Evolutionary conservation across 2,797 vertebrate species (phyloP), one percentile per base, ranked within the genome.

Genomic region (Hyperoplus immaculatus): DNA sequence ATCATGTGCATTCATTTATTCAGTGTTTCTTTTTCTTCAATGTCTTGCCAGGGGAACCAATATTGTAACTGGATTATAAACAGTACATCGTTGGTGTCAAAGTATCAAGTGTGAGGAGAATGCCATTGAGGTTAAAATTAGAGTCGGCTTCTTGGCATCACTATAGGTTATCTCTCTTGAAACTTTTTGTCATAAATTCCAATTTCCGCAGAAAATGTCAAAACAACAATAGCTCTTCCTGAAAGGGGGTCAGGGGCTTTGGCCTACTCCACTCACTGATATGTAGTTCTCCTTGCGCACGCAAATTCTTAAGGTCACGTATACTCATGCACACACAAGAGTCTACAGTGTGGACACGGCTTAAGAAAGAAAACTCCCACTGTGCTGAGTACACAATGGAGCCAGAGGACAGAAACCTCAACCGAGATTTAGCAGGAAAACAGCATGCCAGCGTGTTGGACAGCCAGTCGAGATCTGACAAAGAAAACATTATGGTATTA

Each of bases 171-270:
- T 93, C 89, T 83, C 60, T 36, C 77, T 65, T 59, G 4, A 76
- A 88, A 82, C 59, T 29, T 65, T 73, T 84, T 83, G 85, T 88
- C 87, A 88, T 90, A 86, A 88, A 92, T 92, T 77, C 59, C 57
- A 78, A 78, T 87, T 90, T 91, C 90, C 71, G 53, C 43, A 71
- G 77, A 86, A 93, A 95, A 94, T 93, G 93, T 90, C 91, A 94
- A 66, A 85, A 81, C 51, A 92, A 94, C 92, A 95, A 94, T 93
- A 85, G 86, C 43, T 71, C 86, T 92, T 94, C 92, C 93, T 94
- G 87, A 36, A 0, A 21, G 29, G 15, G 82, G 89, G 83, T 91
- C 81, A 73, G 58, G 29, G 29, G 76, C 50, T 68, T 42, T 51
- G 75, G 75, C 70, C 72, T 21, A 2, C 67, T 55, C 56, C 18